These are phyloP conservation scores for Coreius guichenoti DNA, from an alignment of 2,797 vertebrate species.

Conservation along the genomic window DNA sequence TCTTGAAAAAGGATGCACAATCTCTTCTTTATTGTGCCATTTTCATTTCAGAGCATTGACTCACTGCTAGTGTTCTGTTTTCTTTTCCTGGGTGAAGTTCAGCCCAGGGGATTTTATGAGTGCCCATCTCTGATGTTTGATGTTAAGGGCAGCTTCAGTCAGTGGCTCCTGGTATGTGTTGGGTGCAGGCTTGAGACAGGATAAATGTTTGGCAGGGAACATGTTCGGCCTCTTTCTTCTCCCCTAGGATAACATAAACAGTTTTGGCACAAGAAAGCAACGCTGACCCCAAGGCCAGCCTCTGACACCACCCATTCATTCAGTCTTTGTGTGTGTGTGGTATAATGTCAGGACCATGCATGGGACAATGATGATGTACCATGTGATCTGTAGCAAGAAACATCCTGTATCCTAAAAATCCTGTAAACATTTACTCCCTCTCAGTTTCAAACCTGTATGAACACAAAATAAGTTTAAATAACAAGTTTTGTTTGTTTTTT, in stretches of 20 bases:
- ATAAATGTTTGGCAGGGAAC: constrained; percentile 78
- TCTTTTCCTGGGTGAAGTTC: constrained; percentile 6
- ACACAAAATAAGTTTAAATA: not conserved
- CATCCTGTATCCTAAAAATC: not conserved
- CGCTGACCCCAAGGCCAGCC: constrained; percentile 81
- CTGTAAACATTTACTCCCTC: not conserved
- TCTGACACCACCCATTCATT: constrained; percentile 87
- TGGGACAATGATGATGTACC: constrained; percentile 18
- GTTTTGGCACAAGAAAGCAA: constrained; percentile 81
- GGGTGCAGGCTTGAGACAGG: constrained; percentile 63
- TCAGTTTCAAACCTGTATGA: not conserved
- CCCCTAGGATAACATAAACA: constrained; percentile 83
- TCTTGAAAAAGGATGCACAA: not conserved
- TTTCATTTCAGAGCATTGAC: constrained; percentile 3
- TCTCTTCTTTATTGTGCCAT: not conserved
- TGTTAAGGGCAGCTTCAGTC: constrained; percentile 55
- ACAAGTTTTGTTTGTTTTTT: no score
- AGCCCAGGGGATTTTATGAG: constrained; percentile 33
- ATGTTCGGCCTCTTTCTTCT: constrained; percentile 74
- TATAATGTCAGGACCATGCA: constrained; percentile 78
- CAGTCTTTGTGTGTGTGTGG: constrained; percentile 67
- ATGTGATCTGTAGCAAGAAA: not conserved
- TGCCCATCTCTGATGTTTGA: constrained; percentile 38
- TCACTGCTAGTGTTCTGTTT: constrained; percentile 20
- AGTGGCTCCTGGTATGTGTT: constrained; percentile 65